Base-by-base conservation (phyloP, 2,888 invertebrate genomes). In the Micoletzkya japonica region DNA sequence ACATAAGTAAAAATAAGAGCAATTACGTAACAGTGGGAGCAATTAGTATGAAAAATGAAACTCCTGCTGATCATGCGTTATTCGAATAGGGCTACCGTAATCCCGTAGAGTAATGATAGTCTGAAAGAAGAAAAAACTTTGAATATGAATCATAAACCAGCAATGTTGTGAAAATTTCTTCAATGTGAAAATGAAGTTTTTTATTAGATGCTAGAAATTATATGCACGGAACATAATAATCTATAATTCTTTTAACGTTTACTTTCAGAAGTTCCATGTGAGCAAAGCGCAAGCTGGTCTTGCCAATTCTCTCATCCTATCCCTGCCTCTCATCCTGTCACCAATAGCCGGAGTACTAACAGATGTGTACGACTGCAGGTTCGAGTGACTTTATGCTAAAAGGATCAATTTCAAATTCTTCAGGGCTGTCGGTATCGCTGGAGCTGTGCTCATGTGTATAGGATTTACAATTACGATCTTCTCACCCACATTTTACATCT, bases 271-370 rank as follows among this genome's bases (percentile, higher is more conserved):
- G 86, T 95, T 94, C 87, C 91, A 91, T 59, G 91, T 92, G 84
- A 91, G 91, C 66, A 92, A 92, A 81, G 91, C 92, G 70, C 92
- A 92, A 85, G 94, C 94, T 0, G 92, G 94, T 2, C 92, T 92
- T 91, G 92, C 94, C 73, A 93, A 93, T 2, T 92, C 93, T 0
- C 88, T 95, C 64, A 93, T 95, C 86, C 92, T 94, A 90, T 92
- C 94, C 54, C 92, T 94, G 90, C 94, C 95, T 7, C 88, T 95
- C 72, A 86, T 93, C 17, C 91, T 92, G 0, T 93, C 93, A 0
- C 93, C 93, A 0, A 90, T 78, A 1, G 77, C 78, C 17, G 75
- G 74, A 34, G 57, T 70, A 1, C n/a, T 74, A 36, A 76, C 72
- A 10, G 79, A 79, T 32, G 30, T 74, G 6, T 69, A 71, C 14